Evolutionary conservation across 2,797 vertebrate genomes (phyloP).

Genomic region (Xenops minutus): DNA sequence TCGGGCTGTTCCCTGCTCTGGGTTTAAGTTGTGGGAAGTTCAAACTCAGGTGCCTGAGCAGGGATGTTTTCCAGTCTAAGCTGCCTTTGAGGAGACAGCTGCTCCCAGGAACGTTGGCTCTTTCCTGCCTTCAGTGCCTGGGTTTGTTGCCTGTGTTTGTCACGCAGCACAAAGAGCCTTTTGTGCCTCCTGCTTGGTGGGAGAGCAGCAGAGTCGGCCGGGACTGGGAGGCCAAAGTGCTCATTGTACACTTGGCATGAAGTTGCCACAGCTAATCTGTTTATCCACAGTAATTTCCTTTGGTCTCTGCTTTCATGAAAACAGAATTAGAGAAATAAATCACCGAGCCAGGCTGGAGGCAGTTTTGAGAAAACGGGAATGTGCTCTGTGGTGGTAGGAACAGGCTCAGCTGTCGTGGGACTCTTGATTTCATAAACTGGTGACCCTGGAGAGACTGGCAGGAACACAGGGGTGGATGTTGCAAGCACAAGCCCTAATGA

Average conservation of each 20-base stretch:
- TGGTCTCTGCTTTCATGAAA: conserved; percentile 41
- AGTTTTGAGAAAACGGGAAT: neutral
- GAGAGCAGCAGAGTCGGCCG: neutral
- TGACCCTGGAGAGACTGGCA: neutral
- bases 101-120: neutral
- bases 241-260: neutral
- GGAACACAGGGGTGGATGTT: neutral
- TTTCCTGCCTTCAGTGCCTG: neutral
- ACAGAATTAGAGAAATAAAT: conserved; percentile 50
- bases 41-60: neutral
- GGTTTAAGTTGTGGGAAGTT: neutral
- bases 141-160: neutral
- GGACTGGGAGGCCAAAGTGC: neutral
- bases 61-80: neutral
- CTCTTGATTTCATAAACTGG: neutral
- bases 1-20: neutral
- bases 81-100: neutral
- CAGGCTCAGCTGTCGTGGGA: neutral
- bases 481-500: neutral
- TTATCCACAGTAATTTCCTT: conserved; percentile 33
- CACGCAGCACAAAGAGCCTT: conserved; percentile 9
- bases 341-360: neutral
- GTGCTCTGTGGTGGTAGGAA: neutral
- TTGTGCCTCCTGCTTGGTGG: conserved; percentile 32
- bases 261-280: conserved; percentile 22